Evolutionary conservation across 2,797 vertebrate species (phyloP).

Genomic region (Botia kubotai): DNA sequence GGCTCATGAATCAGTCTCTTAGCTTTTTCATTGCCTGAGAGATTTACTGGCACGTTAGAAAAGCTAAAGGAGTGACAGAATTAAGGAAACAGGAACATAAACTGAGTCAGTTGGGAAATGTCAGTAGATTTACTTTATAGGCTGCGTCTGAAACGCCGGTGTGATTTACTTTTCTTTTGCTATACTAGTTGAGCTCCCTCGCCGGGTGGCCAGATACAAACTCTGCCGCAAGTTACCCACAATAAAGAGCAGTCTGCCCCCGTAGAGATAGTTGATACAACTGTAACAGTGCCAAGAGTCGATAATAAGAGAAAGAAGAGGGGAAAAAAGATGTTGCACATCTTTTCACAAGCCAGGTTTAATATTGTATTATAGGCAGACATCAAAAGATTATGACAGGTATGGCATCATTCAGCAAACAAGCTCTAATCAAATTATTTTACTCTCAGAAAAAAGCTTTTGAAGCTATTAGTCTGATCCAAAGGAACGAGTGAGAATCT

Average conservation of each 20-base stretch:
- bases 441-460: conserved; percentile 52
- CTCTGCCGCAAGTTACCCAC: conserved; percentile 29
- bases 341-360: conserved; percentile 33
- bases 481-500: conserved; percentile 36
- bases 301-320: not conserved
- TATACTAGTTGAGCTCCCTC: conserved; percentile 42
- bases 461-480: conserved; percentile 43
- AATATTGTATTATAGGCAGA: conserved; percentile 27
- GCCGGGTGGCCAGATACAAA: conserved; percentile 41
- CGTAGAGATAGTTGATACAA: conserved; percentile 6
- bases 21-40: conserved; percentile 47
- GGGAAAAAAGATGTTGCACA: conserved; percentile 8
- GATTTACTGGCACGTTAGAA: conserved; percentile 58
- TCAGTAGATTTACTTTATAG: conserved; percentile 61
- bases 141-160: conserved; percentile 39
- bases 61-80: conserved; percentile 53
- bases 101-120: conserved; percentile 57
- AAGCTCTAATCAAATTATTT: conserved; percentile 55
- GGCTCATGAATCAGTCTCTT: conserved; percentile 59
- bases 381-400: conserved; percentile 49
- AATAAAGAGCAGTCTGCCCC: conserved; percentile 18
- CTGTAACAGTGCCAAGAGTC: conserved; percentile 13
- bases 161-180: conserved; percentile 58
- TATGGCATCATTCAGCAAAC: conserved; percentile 44
- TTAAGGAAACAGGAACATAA: conserved; percentile 60